Evolutionary conservation across 2,113 vertebrate species (phyloP).

Genomic region (Neopipo cinnamomea): DNA sequence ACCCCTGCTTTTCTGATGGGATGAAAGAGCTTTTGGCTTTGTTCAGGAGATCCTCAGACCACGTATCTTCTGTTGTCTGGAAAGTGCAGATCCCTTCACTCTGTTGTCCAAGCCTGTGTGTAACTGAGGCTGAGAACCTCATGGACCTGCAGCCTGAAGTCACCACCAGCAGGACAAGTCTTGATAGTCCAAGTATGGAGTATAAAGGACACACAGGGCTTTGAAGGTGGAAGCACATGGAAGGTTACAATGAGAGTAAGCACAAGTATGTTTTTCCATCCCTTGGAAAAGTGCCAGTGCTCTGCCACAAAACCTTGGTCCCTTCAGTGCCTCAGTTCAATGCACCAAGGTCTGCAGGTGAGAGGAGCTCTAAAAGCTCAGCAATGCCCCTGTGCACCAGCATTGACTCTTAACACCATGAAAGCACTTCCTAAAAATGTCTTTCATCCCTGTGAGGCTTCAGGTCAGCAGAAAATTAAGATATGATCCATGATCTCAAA

Average conservation of each 20-base stretch:
- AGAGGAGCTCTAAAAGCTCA: neutral
- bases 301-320: neutral
- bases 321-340: neutral
- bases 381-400: neutral
- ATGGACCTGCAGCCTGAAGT: neutral
- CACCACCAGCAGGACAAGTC: neutral
- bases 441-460: neutral
- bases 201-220: neutral
- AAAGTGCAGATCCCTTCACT: neutral
- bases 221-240: neutral
- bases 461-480: neutral
- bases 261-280: neutral
- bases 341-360: neutral
- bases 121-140: neutral
- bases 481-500: neutral
- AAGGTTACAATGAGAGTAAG: neutral
- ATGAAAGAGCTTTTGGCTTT: neutral
- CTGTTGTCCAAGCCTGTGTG: neutral
- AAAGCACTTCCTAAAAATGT: neutral
- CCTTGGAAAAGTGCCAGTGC: neutral
- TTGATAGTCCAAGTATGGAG: neutral
- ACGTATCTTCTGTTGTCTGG: rapidly evolving
- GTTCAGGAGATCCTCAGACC: neutral
- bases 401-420: neutral
- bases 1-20: neutral